Conservation (phyloP, 2,888 invertebrate genomes). For the Volucella inflata region DNA sequence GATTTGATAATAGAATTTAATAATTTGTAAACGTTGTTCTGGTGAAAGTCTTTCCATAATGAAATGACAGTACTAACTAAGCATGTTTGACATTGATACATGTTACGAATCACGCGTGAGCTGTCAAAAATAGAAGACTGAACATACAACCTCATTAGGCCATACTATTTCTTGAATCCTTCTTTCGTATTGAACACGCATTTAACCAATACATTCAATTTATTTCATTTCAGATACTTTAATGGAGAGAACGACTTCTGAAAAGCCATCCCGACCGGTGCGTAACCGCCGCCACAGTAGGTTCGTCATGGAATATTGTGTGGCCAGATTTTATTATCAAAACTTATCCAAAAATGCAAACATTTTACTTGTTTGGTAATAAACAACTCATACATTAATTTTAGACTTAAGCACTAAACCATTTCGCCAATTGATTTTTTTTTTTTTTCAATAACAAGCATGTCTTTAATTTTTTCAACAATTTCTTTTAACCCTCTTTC, state of each 20-base stretch:
- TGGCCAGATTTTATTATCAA: constrained; percentile 65
- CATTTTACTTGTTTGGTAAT: constrained; percentile 73
- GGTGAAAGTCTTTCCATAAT: no score
- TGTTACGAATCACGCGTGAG: no score
- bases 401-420: constrained; percentile 23
- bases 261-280: constrained; percentile 85
- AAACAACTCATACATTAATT: constrained; percentile 62
- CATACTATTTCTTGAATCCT: no score
- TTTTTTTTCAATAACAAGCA: constrained; percentile 28
- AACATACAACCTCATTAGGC: no score
- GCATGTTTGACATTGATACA: no score
- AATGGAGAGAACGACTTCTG: constrained; percentile 60
- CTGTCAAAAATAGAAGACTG: no score
- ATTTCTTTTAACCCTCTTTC: constrained; percentile 26
- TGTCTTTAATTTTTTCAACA: constrained; percentile 23
- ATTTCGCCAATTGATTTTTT: background rate
- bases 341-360: constrained; percentile 61
- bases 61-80: no score
- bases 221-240: constrained; percentile 48
- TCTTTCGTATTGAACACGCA: no score
- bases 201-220: background rate
- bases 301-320: constrained; percentile 84
- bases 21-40: no score
- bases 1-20: no score
- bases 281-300: constrained; percentile 89